Evolutionary conservation across 1,140 invertebrate species (phyloP), one percentile per base, ranked within the genome.

Genomic region (Papilio aristodemus): DNA sequence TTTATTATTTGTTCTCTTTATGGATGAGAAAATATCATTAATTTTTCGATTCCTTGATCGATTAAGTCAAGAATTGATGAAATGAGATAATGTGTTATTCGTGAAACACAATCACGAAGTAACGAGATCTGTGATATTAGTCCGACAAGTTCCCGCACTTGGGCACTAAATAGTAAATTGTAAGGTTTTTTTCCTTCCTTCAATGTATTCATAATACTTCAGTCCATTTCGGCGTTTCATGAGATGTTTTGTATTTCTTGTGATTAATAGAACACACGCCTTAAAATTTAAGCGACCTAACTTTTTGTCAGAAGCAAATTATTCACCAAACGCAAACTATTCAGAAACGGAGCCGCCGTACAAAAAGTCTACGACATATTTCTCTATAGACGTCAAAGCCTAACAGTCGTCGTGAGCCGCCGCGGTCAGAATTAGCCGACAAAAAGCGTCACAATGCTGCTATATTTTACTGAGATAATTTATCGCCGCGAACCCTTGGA

Each of bases 381-480:
- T 64, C 60, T 64, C 38, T 64, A 64, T 64, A 39, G 60, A 41
- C 39, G 60, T 64, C 60, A 39, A 41, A 62, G 27, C 19, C 19
- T 22, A 39, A 41, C 60, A 38, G 27, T 32, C 4, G 46, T 17
- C 41, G 13, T 32, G 59, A 38, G 32, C 36, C 36, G 59, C 25
- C 37, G 60, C 38, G 60, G 37, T 64, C 60, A 64, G 60, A 64
- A 64, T 64, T 64, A 64, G 60, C 50, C 38, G 54, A 67, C 68
- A 71, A 67, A 71, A 74, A 74, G 67, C 70, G 69, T 63, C 67
- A 74, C 72, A 74, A 74, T 74, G 68, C 54, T 57, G 67, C 68
- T 68, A 67, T 71, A 71, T 66, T 68, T 74, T 71, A 71, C 62
- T 32, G 63, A 32, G 14, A 71, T 74, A 74, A 71, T 67, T 74